Base-by-base conservation (phyloP, 2,113 vertebrate genomes). In the Equus quagga region DNA sequence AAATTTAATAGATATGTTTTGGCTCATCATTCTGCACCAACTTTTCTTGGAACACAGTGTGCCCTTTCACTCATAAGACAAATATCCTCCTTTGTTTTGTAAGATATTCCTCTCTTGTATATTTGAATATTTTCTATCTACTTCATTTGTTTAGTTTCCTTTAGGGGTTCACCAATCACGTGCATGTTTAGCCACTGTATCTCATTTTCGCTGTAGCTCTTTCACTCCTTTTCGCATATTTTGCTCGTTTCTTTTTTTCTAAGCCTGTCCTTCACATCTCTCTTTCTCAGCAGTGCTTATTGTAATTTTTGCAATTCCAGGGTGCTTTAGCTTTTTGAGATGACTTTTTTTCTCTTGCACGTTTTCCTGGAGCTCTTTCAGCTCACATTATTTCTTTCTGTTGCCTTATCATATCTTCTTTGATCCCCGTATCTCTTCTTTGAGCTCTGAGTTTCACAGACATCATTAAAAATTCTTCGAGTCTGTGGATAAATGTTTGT, bases 351-450 rank as follows among this genome's bases (percentile, higher is more conserved):
- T 60, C 49, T 69, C 33, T 21, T 72, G 19, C 11, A 2, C 7
- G 2, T 28, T 93, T 70, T 75, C 4, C 72, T 36, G 24, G 28
- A n/a, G 12, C 4, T 67, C 26, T 69, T 12, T 80, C 17, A n/a
- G 54, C 19, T 80, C 26, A 23, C 36, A 14, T 65, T 70, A 3
- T 65, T 94, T 81, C 51, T 75, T 58, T 46, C 41, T 44, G 6
- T 78, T 51, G 79, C 33, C 10, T 92, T 64, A 28, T 88, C 65
- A 21, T 9, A 5, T 31, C n/a, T 91, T 73, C 33, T 90, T 81
- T 79, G 26, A 97, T 83, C 19, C 49, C 17, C 72, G 0, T 89
- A 72, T 94, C 54, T 70, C 69, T 94, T 56, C 54, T 73, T 89
- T 79, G n/a, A 73, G 14, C 19, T 83, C 36, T 33, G 80, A 90